Conservation (phyloP, 2,888 invertebrate species). For the Serripes groenlandicus region DNA sequence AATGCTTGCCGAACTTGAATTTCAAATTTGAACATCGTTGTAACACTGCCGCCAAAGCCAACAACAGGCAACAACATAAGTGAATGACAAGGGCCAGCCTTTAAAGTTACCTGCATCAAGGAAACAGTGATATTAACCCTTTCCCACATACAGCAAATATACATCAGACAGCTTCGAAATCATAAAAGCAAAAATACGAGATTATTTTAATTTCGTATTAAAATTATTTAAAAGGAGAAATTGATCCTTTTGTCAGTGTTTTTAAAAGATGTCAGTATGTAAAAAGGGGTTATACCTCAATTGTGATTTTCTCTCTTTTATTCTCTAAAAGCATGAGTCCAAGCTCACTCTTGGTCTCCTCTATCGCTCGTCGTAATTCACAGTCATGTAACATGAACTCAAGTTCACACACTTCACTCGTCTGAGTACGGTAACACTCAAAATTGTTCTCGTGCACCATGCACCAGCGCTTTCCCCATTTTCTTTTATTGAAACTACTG, state of each 20-base stretch:
- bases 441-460: constrained; percentile 77
- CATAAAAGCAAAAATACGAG: too few relatives aligned
- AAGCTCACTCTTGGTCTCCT: constrained; percentile 79
- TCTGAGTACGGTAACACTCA: constrained; percentile 77
- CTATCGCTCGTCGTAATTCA: constrained; percentile 73
- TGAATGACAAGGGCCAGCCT: too few relatives aligned
- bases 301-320: constrained; percentile 77
- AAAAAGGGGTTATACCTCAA: constrained; percentile 76
- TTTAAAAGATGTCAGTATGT: background rate
- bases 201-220: too few relatives aligned
- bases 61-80: too few relatives aligned
- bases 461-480: constrained; percentile 81
- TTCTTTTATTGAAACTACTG: constrained; percentile 80
- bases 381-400: constrained; percentile 76
- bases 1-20: too few relatives aligned
- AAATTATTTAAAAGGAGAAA: too few relatives aligned
- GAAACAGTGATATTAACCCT: too few relatives aligned
- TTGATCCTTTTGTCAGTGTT: background rate
- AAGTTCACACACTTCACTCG: constrained; percentile 76
- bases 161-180: too few relatives aligned
- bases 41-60: too few relatives aligned
- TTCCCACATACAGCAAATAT: too few relatives aligned
- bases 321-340: constrained; percentile 78
- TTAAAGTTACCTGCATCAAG: too few relatives aligned
- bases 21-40: too few relatives aligned